Conservation (phyloP, 2,888 invertebrate species). For the Amiota mariae region DNA sequence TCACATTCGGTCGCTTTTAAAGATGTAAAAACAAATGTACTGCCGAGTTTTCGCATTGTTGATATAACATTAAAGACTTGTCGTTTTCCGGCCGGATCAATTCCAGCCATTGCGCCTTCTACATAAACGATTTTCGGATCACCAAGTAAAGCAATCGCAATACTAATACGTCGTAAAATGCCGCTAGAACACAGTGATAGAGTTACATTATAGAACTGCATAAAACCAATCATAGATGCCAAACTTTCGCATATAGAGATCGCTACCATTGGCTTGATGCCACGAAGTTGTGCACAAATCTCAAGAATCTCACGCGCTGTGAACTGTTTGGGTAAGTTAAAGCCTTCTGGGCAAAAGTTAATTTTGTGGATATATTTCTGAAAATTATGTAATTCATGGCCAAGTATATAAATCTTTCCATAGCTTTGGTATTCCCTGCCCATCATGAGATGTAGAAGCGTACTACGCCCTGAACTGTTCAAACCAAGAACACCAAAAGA, state of each 20-base stretch:
- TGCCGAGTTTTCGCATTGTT: conserved; percentile 46
- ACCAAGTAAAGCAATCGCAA: conserved; percentile 52
- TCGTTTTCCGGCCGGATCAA: conserved; percentile 52
- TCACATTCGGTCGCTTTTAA: conserved; percentile 75
- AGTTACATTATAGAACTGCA: conserved; percentile 35
- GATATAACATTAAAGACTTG: conserved; percentile 70
- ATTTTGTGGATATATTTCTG: conserved; percentile 42
- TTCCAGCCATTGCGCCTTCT: conserved; percentile 49
- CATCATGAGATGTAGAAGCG: conserved; percentile 44
- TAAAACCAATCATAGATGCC: conserved; percentile 51
- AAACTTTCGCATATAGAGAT: conserved; percentile 39
- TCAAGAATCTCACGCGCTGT: conserved; percentile 51
- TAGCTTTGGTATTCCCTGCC: conserved; percentile 36
- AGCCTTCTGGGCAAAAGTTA: conserved; percentile 53
- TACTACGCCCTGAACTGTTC: conserved; percentile 51
- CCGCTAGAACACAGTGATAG: conserved; percentile 46
- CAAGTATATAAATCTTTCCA: conserved; percentile 50
- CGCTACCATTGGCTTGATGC: conserved; percentile 27
- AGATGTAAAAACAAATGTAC: conserved; percentile 48
- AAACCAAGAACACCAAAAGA: conserved; percentile 51
- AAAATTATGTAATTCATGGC: conserved; percentile 32
- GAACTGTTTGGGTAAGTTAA: conserved; percentile 35
- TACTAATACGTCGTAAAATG: conserved; percentile 45
- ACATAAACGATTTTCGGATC: conserved; percentile 49
- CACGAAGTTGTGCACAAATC: conserved; percentile 45